Evolutionary conservation across 2,797 vertebrate genomes (phyloP).

Genomic region (Brachymystax lenok): DNA sequence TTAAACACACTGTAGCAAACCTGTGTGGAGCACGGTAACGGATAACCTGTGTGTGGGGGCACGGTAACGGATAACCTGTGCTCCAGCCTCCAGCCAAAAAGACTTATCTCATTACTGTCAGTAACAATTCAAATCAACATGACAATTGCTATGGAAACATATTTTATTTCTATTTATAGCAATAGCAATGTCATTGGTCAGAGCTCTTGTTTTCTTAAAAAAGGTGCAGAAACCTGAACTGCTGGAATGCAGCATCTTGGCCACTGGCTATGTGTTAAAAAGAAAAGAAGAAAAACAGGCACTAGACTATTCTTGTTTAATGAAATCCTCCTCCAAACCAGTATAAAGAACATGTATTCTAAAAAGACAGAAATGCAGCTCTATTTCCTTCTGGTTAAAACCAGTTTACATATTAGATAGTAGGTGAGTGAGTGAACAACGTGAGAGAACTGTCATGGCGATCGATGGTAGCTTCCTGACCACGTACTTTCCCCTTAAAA

Average conservation of each 20-base stretch:
- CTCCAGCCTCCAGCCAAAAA: neutral
- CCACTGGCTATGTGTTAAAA: too few relatives aligned
- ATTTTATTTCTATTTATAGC: too few relatives aligned
- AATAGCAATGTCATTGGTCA: neutral
- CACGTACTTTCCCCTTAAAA: conserved; percentile 9
- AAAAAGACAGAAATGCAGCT: neutral
- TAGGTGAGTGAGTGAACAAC: neutral
- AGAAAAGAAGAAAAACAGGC: too few relatives aligned
- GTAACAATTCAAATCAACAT: neutral
- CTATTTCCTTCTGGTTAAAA: too few relatives aligned
- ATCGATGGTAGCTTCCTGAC: neutral
- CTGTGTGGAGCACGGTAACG: too few relatives aligned
- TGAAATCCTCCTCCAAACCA: neutral
- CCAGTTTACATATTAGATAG: neutral
- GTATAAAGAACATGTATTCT: neutral
- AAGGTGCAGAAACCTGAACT: neutral
- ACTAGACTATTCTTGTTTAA: neutral
- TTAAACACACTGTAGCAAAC: too few relatives aligned
- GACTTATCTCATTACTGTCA: neutral
- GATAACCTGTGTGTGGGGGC: too few relatives aligned
- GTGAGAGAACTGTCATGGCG: neutral
- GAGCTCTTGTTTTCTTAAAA: neutral
- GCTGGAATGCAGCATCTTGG: neutral
- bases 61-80: neutral
- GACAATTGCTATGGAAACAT: neutral